phyloP scores from a whole-genome alignment of 2,888 invertebrate genomes.

The Cyaniris semiargus region DNA sequence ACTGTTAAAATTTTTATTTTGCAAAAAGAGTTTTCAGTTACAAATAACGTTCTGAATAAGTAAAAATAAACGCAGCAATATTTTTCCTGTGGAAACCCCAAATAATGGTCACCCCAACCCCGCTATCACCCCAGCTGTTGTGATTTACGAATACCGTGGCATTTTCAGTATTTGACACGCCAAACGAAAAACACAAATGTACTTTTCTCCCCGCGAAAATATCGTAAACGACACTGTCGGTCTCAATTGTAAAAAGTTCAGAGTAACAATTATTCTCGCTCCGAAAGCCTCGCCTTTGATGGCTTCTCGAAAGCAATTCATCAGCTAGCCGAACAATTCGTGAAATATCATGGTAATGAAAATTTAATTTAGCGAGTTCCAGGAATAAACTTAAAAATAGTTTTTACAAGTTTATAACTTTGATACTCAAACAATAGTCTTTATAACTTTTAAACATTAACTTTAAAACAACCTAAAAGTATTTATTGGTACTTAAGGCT shows the following conservation, averaged over 20 bases:
- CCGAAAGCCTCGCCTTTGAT: neutral
- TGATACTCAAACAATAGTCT: neutral
- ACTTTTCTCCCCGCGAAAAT: constrained; percentile 12
- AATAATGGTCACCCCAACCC: constrained; percentile 36
- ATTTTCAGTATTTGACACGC: constrained; percentile 41
- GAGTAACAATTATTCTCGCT: neutral
- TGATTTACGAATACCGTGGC: constrained; percentile 57
- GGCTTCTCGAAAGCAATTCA: neutral
- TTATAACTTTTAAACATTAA: neutral
- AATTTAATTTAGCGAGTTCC: neutral
- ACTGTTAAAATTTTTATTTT: neutral
- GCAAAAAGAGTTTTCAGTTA: neutral
- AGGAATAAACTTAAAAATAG: neutral
- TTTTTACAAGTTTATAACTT: neutral
- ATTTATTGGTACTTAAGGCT: neutral
- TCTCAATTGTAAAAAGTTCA: neutral
- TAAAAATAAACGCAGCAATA: neutral
- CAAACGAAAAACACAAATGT: constrained; percentile 32
- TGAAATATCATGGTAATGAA: neutral
- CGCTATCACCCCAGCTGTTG: constrained; percentile 45
- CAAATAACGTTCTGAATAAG: neutral
- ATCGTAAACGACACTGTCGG: neutral
- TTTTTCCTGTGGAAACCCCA: neutral
- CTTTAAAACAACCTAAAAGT: too few species aligned
- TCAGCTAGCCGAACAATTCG: neutral